A percentile compares a stretch with the other conserved stretches of the same genome.
Conservation (phyloP, 2,888 invertebrate species). For the Ashinkailepas kermadecensis region DNA sequence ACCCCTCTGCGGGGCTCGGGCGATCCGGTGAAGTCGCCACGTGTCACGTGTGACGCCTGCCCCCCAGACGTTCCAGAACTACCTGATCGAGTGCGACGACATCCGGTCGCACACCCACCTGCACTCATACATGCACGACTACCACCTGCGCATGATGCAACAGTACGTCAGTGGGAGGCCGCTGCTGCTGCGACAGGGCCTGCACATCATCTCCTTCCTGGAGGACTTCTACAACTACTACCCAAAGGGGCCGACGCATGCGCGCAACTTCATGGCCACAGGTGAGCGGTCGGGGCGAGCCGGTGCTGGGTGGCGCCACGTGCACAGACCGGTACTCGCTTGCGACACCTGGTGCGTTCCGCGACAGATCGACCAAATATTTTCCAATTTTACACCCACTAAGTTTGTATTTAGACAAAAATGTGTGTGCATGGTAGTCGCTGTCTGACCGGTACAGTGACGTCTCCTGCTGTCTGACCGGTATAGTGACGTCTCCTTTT, state of each 20-base stretch:
- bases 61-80: slow-evolving; percentile 53
- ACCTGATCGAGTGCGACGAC: slow-evolving; percentile 59
- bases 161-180: slow-evolving; percentile 55
- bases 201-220: slow-evolving; percentile 63
- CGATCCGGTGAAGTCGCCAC: too few species aligned
- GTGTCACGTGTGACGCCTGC: slow-evolving; percentile 32
- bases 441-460: too few species aligned
- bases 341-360: too few species aligned
- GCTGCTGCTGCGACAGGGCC: slow-evolving; percentile 51
- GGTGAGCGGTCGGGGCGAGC: slow-evolving; percentile 43
- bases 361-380: too few species aligned
- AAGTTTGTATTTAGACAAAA: too few species aligned
- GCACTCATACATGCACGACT: slow-evolving; percentile 70
- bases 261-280: slow-evolving; percentile 61
- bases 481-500: too few species aligned
- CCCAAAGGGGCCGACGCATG: slow-evolving; percentile 65
- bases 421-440: too few species aligned
- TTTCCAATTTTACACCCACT: too few species aligned
- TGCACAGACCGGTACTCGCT: too few species aligned
- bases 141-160: slow-evolving; percentile 60
- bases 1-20: too few species aligned
- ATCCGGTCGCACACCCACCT: slow-evolving; percentile 63
- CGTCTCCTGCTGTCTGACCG: too few species aligned
- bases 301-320: neutral
- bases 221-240: slow-evolving; percentile 70